phyloP scores from a whole-genome alignment of 2,797 vertebrate genomes.

The Aplochiton taeniatus region DNA sequence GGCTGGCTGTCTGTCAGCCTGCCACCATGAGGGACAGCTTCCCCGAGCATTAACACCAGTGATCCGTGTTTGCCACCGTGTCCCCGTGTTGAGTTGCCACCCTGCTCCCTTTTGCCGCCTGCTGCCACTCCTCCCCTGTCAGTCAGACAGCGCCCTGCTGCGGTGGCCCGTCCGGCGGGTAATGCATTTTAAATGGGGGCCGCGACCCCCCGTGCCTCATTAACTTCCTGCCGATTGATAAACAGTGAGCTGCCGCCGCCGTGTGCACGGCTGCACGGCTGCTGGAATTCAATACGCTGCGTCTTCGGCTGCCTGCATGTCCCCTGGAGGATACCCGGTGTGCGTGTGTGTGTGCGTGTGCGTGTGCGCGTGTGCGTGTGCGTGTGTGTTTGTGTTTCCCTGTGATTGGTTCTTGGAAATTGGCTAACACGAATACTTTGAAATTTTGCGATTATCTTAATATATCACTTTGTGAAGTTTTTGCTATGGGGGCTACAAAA shows the following conservation, averaged over 20 bases:
- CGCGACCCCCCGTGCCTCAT: constrained; percentile 50
- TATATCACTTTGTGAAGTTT: too few species aligned
- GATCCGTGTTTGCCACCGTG: neutral
- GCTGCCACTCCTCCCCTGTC: constrained; percentile 13
- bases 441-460: too few species aligned
- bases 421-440: too few species aligned
- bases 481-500: too few species aligned
- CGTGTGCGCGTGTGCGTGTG: constrained; percentile 12
- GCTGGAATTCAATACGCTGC: constrained; percentile 34
- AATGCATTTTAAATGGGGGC: constrained; percentile 60
- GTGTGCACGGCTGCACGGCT: constrained; percentile 4
- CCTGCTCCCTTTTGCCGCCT: neutral
- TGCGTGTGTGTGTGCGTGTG: constrained; percentile 8
- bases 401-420: neutral
- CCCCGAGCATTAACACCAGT: constrained; percentile 18
- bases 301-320: constrained; percentile 21
- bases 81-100: constrained; percentile 16
- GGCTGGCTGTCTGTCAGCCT: constrained; percentile 19
- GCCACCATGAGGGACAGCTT: constrained; percentile 7
- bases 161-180: constrained; percentile 34
- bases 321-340: constrained; percentile 9
- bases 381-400: constrained; percentile 1
- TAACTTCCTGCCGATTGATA: constrained; percentile 63
- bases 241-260: constrained; percentile 41
- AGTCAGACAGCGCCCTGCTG: constrained; percentile 36